Base-by-base conservation (phyloP, 92 coral and sea anemone genomes). In the Pocillopora grandis region DNA sequence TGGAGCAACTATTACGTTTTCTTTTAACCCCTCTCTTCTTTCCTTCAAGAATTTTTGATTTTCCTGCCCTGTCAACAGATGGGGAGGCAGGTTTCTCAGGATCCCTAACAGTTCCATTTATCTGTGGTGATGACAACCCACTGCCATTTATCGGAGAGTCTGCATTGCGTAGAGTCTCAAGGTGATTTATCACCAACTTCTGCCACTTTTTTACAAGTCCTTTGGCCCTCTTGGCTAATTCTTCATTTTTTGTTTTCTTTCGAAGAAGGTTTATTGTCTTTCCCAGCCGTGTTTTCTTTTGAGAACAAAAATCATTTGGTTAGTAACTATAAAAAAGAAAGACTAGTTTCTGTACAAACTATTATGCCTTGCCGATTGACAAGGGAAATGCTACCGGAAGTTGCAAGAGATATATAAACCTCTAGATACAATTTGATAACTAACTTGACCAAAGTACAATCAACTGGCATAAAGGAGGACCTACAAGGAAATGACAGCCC, bases 191-290 rank as follows among this genome's bases (percentile, higher is more conserved):
- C 59, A 96, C 98, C 20, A 95, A 89, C 85, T 92, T 94, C 71
- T 96, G 98, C 99, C 99, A 96, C 78, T 92, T 94, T 83, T 96
- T 96, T 27, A 96, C 99, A 73, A 96, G 98, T 83, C 93, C 94
- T 70, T 96, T 96, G 37, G 99, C 99, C 73, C 99, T 85, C 71
- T 91, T 91, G 13, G 99, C 99, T 71, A 96, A 86, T 78, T 90
- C 98, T 20, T 89, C 95, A 89, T 96, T 96, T 21, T 86, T 79
- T 55, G 99, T 96, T 76, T 96, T 96, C 84, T 96, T 96, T 59
- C 99, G 93, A 58, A 96, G 92, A 72, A 92, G 91, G 79, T 96
- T 96, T 59, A 96, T 93, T 70, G 98, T 96, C 80, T 95, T 95
- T 59, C 99, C 99, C 79, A 96, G 89, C 65, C 99, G 90, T 89